phyloP scores from a whole-genome alignment of 2,797 vertebrate genomes.

The Rhodeus uyekii region DNA sequence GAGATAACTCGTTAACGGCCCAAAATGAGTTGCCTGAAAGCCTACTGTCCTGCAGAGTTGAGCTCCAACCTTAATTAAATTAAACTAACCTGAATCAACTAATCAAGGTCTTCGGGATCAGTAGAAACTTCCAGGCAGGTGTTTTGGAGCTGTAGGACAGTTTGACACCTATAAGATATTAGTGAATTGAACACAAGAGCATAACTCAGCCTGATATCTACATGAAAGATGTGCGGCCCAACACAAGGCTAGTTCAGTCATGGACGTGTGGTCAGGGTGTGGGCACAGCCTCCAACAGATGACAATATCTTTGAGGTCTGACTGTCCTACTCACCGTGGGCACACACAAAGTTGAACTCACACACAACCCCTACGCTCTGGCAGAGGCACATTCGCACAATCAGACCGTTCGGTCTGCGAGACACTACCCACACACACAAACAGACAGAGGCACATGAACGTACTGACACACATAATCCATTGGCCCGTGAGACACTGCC shows the following conservation, averaged over 20 bases:
- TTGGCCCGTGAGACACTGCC: slow-evolving; percentile 51
- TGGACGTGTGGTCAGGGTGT: slow-evolving; percentile 16
- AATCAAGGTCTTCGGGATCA: neutral
- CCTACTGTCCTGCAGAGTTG: neutral
- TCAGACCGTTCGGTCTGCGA: neutral
- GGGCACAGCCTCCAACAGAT: slow-evolving; percentile 29
- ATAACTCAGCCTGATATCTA: neutral
- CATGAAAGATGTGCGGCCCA: neutral
- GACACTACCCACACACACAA: slow-evolving; percentile 39
- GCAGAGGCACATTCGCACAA: slow-evolving; percentile 29
- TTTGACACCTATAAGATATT: neutral
- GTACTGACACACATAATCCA: slow-evolving; percentile 37
- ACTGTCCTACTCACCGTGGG: slow-evolving; percentile 41
- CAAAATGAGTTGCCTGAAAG: no score
- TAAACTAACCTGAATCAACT: neutral
- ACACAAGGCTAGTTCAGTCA: neutral
- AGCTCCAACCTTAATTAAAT: no score
- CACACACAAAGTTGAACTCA: slow-evolving; percentile 41
- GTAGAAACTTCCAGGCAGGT: neutral
- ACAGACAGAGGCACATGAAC: slow-evolving; percentile 30
- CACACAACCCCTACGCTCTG: slow-evolving; percentile 17
- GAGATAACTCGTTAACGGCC: no score
- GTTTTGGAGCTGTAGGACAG: neutral
- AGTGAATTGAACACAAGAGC: neutral
- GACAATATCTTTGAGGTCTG: slow-evolving; percentile 22